phyloP scores from a whole-genome alignment of 2,797 vertebrate species.

The Poeciliopsis gracilis region DNA sequence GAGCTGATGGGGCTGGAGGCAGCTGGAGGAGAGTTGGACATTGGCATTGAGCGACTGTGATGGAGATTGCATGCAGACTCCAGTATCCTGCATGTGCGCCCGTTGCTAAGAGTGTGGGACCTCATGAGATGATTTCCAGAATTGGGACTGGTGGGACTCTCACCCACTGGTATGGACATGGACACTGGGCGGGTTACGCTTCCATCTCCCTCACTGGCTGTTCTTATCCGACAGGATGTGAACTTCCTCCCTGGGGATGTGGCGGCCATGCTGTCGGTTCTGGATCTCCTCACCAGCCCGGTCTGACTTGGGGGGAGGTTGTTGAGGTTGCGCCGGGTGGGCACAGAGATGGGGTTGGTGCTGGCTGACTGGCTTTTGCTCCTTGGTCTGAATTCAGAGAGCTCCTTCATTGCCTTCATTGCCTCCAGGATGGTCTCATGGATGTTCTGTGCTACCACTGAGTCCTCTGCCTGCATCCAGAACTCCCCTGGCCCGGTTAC shows the following conservation, averaged over 20 bases:
- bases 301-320: constrained; percentile 94
- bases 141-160: constrained; percentile 88
- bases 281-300: constrained; percentile 87
- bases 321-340: constrained; percentile 88
- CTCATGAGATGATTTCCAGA: constrained; percentile 83
- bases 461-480: constrained; percentile 99
- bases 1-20: constrained; percentile 88
- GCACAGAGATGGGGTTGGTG: constrained; percentile 92
- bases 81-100: constrained; percentile 79
- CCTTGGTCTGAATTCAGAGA: constrained; percentile 93
- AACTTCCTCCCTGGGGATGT: constrained; percentile 81
- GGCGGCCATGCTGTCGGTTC: constrained; percentile 88
- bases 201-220: constrained; percentile 93
- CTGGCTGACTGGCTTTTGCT: constrained; percentile 96
- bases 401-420: constrained; percentile 97
- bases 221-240: constrained; percentile 86
- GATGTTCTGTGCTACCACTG: constrained; percentile 96
- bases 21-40: constrained; percentile 86
- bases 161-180: constrained; percentile 78
- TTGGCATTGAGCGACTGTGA: constrained; percentile 89
- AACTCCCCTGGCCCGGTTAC: constrained; percentile 95
- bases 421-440: constrained; percentile 98
- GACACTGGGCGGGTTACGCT: constrained; percentile 81
- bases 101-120: constrained; percentile 84
- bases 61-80: constrained; percentile 81